Evolutionary conservation across 2,888 invertebrate species (phyloP).

Genomic region (Bugulina stolonifera): DNA sequence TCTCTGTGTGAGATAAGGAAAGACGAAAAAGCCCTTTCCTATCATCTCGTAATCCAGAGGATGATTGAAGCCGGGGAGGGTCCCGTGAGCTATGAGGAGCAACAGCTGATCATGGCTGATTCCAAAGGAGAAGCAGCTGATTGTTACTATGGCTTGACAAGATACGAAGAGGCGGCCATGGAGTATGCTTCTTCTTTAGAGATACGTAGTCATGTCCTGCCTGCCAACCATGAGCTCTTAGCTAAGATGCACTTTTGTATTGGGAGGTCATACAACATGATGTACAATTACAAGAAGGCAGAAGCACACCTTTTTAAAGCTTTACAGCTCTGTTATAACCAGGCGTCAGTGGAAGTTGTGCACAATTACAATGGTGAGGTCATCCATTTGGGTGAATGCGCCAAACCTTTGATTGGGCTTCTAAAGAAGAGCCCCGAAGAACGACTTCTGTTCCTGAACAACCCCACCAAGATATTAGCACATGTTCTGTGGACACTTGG

Average conservation of each 20-base stretch:
- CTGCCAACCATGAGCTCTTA: neutral
- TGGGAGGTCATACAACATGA: neutral
- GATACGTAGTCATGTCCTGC: neutral
- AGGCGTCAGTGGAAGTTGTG: neutral
- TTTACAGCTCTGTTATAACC: neutral
- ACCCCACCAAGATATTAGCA: neutral
- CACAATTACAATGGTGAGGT: neutral
- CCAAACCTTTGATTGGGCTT: neutral
- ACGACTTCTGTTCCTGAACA: neutral
- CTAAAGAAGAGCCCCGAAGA: neutral
- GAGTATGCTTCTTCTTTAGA: neutral
- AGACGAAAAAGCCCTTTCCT: neutral
- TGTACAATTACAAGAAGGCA: neutral
- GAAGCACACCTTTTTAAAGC: neutral
- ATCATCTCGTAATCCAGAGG: neutral
- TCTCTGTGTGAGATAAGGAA: neutral
- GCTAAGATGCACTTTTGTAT: neutral
- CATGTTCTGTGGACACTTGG: neutral
- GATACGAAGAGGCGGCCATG: neutral
- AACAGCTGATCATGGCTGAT: neutral
- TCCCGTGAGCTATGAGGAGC: neutral
- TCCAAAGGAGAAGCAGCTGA: neutral
- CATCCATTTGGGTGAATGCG: neutral
- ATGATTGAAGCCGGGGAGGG: neutral
- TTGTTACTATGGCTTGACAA: neutral